phyloP scores from a whole-genome alignment of 2,888 invertebrate species.

The Melanargia galathea region DNA sequence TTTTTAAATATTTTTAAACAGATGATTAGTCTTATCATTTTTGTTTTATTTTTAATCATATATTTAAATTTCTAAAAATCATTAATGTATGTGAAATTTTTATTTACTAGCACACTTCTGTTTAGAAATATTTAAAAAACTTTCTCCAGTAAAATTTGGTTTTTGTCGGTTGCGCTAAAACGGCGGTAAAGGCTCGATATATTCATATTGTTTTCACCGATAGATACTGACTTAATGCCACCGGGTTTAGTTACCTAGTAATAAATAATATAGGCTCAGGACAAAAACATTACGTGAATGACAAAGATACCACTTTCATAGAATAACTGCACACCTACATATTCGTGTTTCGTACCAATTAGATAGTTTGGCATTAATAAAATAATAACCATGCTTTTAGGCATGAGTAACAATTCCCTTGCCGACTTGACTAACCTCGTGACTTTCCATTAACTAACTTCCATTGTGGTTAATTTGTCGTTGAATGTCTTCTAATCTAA shows the following conservation, averaged over 20 bases:
- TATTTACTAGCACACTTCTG: no score
- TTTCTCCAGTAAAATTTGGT: no score
- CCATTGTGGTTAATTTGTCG: background rate
- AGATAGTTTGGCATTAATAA: background rate
- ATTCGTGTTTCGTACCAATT: background rate
- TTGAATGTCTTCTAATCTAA: background rate
- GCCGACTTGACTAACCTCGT: constrained; percentile 1
- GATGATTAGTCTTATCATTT: no score
- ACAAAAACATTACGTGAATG: background rate
- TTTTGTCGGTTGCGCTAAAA: no score
- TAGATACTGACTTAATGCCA: background rate
- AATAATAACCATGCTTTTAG: background rate
- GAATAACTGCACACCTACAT: background rate
- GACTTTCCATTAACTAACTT: constrained; percentile 6
- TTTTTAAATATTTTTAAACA: no score
- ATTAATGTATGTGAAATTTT: no score
- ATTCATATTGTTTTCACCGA: no score
- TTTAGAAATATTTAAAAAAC: no score
- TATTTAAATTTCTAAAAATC: no score
- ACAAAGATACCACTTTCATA: background rate
- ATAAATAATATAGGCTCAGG: background rate
- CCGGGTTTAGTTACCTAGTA: no score
- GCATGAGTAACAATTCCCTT: background rate
- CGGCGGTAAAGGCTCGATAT: no score
- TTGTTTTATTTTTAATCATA: no score